Evolutionary conservation across 2,797 vertebrate species (phyloP), one percentile per base, ranked within the genome.

Genomic region (Syndactyla subalaris): DNA sequence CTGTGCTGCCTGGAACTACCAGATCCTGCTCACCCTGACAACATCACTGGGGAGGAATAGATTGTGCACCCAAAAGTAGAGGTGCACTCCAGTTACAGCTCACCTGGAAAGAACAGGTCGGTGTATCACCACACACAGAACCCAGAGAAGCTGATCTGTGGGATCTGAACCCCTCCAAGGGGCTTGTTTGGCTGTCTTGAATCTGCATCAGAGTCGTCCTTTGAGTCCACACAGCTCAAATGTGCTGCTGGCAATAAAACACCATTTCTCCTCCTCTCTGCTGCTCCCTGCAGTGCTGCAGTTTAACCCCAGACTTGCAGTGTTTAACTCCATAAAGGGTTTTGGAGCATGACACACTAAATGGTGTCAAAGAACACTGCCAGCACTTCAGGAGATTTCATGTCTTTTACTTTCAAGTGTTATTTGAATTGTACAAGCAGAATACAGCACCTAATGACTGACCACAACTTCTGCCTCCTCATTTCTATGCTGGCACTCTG

Each of bases 101-200:
- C 8, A 27, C 48, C 32, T 39, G 46, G 41, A 14, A 36, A 0
- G 18, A 68, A 2, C 16, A 34, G n/a, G 41, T 32, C 46, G 13
- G 15, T 1, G 5, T 14, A 4, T 8, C 43, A 46, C 6, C 6
- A 6, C 3, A 4, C 45, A 18, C 6, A n/a, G 10, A 19, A 8
- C 11, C 36, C 52, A 29, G 57, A 38, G 19, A 24, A 41, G 18
- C 0, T 23, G 13, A 4, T 24, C 34, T 36, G 27, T 21, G 11
- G 21, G 36, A 61, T n/a, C 12, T 41, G 55, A 76, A 29, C 9
- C 36, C 32, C 34, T 77, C 38, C 17, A 10, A n/a, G 32, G 17
- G 20, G 3, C 5, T 38, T 27, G 4, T 23, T 23, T 54, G 65
- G 16, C 46, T 2, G 43, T 7, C 67, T 36, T 10, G 11, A 29